Evolutionary conservation across 1,140 invertebrate species (phyloP).

Genomic region (Drosophila melanica): DNA sequence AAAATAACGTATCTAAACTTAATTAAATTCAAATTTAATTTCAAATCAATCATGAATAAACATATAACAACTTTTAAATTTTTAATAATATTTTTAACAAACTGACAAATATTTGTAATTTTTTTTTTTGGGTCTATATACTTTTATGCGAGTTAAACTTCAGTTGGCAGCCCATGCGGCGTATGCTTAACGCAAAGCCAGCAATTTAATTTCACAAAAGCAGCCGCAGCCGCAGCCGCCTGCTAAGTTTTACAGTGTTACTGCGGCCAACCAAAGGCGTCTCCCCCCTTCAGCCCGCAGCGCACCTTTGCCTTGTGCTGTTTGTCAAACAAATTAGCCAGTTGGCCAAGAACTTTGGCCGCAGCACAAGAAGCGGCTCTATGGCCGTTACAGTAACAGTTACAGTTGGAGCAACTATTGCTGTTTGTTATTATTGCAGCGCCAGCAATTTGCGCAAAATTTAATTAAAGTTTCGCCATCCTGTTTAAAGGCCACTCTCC

Average conservation of each 20-base stretch:
- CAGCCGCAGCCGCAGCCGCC: conserved; percentile 14
- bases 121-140: not conserved
- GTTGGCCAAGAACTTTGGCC: conserved; percentile 61
- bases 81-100: no score
- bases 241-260: conserved; percentile 65
- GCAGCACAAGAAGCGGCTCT: conserved; percentile 2
- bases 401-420: conserved; percentile 49
- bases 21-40: no score
- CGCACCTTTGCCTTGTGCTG: conserved; percentile 36
- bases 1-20: no score
- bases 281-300: not conserved
- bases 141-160: conserved; percentile 35
- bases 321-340: conserved; percentile 76
- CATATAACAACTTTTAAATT: no score
- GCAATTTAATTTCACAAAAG: conserved; percentile 66
- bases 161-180: conserved; percentile 52
- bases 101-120: not conserved
- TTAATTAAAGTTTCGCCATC: conserved; percentile 65
- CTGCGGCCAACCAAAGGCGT: conserved; percentile 51
- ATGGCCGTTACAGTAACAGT: not conserved
- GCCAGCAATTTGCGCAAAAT: conserved; percentile 66
- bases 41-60: no score
- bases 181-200: conserved; percentile 61
- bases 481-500: conserved; percentile 52
- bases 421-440: conserved; percentile 62